Percentiles rank a stretch among this genome's conserved stretches.
Conservation (phyloP, 2,888 invertebrate genomes). For the Lochmaea crataegi region DNA sequence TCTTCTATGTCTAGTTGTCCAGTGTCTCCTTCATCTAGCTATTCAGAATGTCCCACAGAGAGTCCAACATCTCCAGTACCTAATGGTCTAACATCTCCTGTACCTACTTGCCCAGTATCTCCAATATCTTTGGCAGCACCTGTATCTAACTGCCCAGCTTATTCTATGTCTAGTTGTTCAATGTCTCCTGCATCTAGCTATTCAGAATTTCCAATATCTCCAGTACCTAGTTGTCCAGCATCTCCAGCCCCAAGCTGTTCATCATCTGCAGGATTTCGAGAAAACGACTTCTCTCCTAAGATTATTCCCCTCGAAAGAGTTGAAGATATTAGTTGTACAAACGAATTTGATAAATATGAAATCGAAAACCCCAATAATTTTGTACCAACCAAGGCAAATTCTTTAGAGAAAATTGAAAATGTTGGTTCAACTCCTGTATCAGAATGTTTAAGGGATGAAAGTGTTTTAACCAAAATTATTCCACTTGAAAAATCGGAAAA, state of each 20-base stretch:
- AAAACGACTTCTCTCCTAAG: slow-evolving; percentile 14
- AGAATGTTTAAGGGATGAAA: neutral
- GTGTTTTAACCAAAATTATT: neutral
- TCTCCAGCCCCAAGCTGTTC: neutral
- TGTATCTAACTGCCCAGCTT: neutral
- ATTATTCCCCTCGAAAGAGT: slow-evolving; percentile 45
- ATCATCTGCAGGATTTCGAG: neutral
- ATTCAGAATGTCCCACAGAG: too few species aligned
- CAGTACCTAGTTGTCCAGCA: neutral
- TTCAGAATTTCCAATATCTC: neutral
- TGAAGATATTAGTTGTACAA: neutral
- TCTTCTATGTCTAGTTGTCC: neutral
- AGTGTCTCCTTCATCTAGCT: neutral
- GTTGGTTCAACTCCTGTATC: neutral
- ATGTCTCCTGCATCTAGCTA: neutral
- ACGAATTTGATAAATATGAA: neutral
- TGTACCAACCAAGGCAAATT: neutral
- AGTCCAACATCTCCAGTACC: too few species aligned
- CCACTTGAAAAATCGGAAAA: neutral
- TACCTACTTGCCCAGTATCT: neutral
- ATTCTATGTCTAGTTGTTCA: neutral
- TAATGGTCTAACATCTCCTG: neutral
- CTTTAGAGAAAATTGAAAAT: neutral
- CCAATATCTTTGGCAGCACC: neutral
- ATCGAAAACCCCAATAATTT: neutral